Conservation (phyloP, 2,113 vertebrate genomes). For the Rhea americana region DNA sequence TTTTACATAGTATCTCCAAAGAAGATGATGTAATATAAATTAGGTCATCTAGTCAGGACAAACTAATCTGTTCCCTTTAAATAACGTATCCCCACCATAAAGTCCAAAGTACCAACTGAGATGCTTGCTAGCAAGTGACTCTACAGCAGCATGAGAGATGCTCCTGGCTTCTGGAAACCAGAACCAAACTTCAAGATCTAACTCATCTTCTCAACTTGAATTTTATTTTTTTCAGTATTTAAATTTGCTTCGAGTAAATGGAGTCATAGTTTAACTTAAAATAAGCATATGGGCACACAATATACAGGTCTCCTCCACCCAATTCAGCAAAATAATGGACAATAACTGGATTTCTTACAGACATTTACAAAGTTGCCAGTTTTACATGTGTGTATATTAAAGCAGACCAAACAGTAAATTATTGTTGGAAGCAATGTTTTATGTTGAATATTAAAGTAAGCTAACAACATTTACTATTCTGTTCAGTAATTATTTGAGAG, state of each 20-base stretch:
- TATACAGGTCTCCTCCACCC: background rate
- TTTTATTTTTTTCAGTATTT: background rate
- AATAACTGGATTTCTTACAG: slow-evolving; percentile 3
- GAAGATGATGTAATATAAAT: background rate
- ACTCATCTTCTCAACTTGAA: background rate
- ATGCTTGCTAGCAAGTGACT: background rate
- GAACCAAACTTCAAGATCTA: background rate
- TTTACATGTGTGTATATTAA: background rate
- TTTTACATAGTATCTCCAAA: background rate
- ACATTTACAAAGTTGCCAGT: background rate
- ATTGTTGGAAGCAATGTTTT: slow-evolving; percentile 55
- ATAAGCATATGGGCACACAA: background rate
- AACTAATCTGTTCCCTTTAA: background rate
- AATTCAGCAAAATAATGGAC: background rate
- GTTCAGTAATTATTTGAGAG: slow-evolving; percentile 67
- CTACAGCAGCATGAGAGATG: background rate
- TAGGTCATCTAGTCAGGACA: background rate
- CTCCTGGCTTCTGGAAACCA: background rate
- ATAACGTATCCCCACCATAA: background rate
- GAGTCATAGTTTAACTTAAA: no score
- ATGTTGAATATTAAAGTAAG: slow-evolving; percentile 57
- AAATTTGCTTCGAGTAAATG: background rate
- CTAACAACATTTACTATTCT: slow-evolving; percentile 61
- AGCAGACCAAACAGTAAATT: slow-evolving; percentile 46
- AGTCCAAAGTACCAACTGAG: background rate